These are phyloP conservation scores for Pollachius pollachius DNA, from an alignment of 2,113 vertebrate genomes.

Conservation along the genomic window DNA sequence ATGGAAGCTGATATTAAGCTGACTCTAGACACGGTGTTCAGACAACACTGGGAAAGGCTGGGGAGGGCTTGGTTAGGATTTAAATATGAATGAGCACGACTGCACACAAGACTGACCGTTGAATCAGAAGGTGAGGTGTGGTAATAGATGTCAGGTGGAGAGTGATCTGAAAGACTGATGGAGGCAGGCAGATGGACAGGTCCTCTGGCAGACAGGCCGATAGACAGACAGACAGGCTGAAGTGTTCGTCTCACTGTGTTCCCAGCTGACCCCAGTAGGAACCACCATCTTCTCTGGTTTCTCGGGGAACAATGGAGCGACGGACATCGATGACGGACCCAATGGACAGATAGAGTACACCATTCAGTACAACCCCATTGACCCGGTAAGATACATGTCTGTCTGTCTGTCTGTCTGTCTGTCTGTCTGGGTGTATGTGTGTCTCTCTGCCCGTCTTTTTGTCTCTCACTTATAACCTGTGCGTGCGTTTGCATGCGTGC, in stretches of 20 bases:
- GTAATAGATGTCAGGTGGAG: too few relatives aligned
- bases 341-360: constrained; percentile 97
- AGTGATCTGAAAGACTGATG: too few relatives aligned
- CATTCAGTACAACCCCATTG: constrained; percentile 88
- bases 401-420: neutral
- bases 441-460: too few relatives aligned
- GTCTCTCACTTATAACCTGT: too few relatives aligned
- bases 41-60: constrained; percentile 25
- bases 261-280: constrained; percentile 91
- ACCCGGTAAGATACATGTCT: constrained; percentile 77
- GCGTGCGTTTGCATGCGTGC: too few relatives aligned
- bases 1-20: too few relatives aligned
- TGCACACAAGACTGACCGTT: constrained; percentile 19
- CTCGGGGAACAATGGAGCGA: constrained; percentile 87
- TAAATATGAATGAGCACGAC: constrained; percentile 13
- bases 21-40: constrained; percentile 4
- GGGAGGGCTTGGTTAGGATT: constrained; percentile 23
- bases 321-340: constrained; percentile 94
- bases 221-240: too few relatives aligned
- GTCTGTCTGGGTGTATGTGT: too few relatives aligned
- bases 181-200: too few relatives aligned
- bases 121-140: constrained; percentile 18
- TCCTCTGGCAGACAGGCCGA: neutral
- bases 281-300: constrained; percentile 97
- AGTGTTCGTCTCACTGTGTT: constrained; percentile 23